Base-by-base conservation (phyloP, 2,797 vertebrate species). In the Oophaga sylvatica region DNA sequence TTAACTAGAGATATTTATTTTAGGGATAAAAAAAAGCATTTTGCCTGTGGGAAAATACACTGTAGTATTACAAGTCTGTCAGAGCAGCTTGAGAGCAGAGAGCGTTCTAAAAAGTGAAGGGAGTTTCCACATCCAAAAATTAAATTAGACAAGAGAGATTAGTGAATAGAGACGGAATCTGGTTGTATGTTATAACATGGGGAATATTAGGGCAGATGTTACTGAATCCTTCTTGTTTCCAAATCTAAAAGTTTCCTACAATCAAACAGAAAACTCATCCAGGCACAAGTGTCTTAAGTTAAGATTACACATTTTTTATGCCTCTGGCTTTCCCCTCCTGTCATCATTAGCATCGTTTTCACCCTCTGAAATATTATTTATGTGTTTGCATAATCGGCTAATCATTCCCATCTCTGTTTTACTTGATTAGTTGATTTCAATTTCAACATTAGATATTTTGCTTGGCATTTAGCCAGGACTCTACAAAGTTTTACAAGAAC, bases 81-180 rank as follows among this genome's bases (percentile, higher is more conserved):
- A 62, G 31, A 41, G 35, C 29, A 70, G 16, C 11, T 57, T 41
- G 41, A 45, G 29, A 60, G 57, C 70, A 62, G 16, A 75, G 31
- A 75, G 57, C 57, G 10, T 59, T 57, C n/a, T 62, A 62, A 45
- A 29, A 75, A 26, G 67, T 71, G 45, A 84, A 41, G 82, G 82
- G 82, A 62, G 82, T 75, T 31, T 62, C 70, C 65, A 48, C 41
- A 60, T 84, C 56, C 19, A 19, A 57, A 75, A 84, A 84, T 75
- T 59, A 75, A 75, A 75, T 75, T 84, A 75, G 82, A 84, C 53
- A 75, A 76, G 82, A 75, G 60, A 75, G 56, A 84, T 75, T 75
- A 84, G 56, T 20, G 65, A 82, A 70, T 70, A 73, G 22, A 84
- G 70, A 59, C 29, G 57, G 57, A 57, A 85, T 78, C 26, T 78